Base-by-base conservation (phyloP, 2,797 vertebrate genomes). In the Sebastes glaucus region DNA sequence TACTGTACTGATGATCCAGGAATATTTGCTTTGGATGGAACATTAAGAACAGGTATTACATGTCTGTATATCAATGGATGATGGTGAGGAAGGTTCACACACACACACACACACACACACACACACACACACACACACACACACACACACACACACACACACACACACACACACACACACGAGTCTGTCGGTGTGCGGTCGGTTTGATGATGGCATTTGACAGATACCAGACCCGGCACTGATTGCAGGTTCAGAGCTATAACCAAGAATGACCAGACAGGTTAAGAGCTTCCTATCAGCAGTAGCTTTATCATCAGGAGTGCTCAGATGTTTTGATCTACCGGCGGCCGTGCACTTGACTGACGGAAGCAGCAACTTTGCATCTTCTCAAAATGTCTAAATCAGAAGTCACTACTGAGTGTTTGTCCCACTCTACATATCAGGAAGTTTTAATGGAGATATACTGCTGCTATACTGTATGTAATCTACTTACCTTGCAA, bases 231-330 rank as follows among this genome's bases (percentile, higher is more conserved):
- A 61, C 67, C 73, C 71, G 3, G 80, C 72, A 67, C 87, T 88
- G 93, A 95, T 88, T 92, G 88, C 68, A 71, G 57, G 82, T 91
- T 95, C 92, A 93, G 92, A 95, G 89, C 82, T 77, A 27, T 46
- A 80, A 90, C 82, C 71, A 71, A 85, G 89, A 91, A 83, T 56
- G 80, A 89, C 63, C 85, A 91, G 94, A 93, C 93, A 90, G 82
- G 88, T 91, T 90, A 93, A 95, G 92, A 92, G 92, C 84, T 82
- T 88, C 85, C 89, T 93, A 91, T 94, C 94, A 94, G 89, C 91
- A 85, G 81, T 75, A 80, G 87, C 83, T 87, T 91, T 93, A 93
- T 94, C 93, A 80, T 75, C 6, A 10, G 18, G 33, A 64, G 87
- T 71, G 83, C 82, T 87, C 61, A 25, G 67, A 78, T 74, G 86